A percentile compares a stretch with the other conserved stretches of the same genome.
Evolutionary conservation across 2,797 vertebrate genomes (phyloP).

Genomic region (Pyrocephalus nanus): DNA sequence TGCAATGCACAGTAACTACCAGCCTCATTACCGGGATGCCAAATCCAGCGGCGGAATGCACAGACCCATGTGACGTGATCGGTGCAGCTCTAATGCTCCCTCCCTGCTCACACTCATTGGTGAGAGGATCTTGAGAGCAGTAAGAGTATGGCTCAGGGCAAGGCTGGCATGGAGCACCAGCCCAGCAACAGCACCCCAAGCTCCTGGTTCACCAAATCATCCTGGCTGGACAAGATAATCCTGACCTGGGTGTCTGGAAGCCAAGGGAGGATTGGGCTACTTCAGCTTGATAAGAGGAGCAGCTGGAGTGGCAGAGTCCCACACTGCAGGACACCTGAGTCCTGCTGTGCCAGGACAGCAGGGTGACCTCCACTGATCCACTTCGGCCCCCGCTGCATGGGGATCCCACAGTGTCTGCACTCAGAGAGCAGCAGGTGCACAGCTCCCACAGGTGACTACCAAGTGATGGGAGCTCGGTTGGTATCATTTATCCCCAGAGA

Average conservation of each 20-base stretch:
- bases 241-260: neutral
- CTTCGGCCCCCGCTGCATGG: neutral
- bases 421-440: rapidly evolving
- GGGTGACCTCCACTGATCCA: neutral
- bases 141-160: neutral
- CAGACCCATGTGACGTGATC: neutral
- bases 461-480: neutral
- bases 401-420: neutral
- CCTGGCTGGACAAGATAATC: neutral
- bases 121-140: neutral
- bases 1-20: conserved; percentile 57
- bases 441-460: rapidly evolving
- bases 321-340: neutral
- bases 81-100: rapidly evolving
- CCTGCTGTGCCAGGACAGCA: neutral
- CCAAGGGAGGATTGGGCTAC: neutral
- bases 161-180: neutral
- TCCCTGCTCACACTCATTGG: neutral
- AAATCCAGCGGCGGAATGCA: neutral
- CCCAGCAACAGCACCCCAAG: neutral
- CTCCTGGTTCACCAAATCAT: neutral
- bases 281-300: neutral
- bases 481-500: neutral
- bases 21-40: conserved; percentile 41
- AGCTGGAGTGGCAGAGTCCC: neutral